Base-by-base conservation (phyloP, 2,113 vertebrate genomes). In the Colaptes auratus region DNA sequence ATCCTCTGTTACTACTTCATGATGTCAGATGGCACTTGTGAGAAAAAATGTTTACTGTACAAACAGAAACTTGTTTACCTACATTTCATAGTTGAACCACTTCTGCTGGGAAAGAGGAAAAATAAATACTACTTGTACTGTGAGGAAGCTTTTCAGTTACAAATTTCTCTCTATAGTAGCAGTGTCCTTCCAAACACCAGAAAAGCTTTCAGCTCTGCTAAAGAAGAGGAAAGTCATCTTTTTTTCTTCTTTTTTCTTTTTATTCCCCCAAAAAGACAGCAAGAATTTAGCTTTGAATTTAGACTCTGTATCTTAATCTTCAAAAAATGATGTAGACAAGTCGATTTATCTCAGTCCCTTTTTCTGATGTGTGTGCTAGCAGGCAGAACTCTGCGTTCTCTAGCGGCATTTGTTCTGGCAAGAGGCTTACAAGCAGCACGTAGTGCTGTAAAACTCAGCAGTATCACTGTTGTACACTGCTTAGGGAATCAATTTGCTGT, bases 401-500 rank as follows among this genome's bases (percentile, higher is more conserved):
- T 78, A 5, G 36, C 59, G 44, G 50, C 5, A 10, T 88, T 79
- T 79, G 12, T 31, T 75, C 67, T 75, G 36, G 56, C 50, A 70
- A 28, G 36, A 78, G 44, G 35, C 25, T 53, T 53, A 21, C 21
- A 35, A 88, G 46, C 46, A 66, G 46, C 30, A 30, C 1, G 2
- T n/a, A 17, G 25, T 36, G 63, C 24, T 55, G 36, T 65, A 65
- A 46, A 85, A 15, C 31, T 17, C 30, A 44, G 61, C 50, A 53
- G n/a, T 25, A 18, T n/a, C 52, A 23, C 58, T 71, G 52, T 16
- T 31, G n/a, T 17, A 20, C 15, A 1, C 52, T 86, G 59, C 30
- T 55, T 92, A 87, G 42, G 86, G 48, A 88, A 86, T 91, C 86
- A 74, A 66, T 72, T 93, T 95, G 86, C 88, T 65, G 25, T 85